Percentiles rank a stretch among this genome's conserved stretches.
Evolutionary conservation across 2,113 vertebrate species (phyloP).

Genomic region (Gambusia affinis): DNA sequence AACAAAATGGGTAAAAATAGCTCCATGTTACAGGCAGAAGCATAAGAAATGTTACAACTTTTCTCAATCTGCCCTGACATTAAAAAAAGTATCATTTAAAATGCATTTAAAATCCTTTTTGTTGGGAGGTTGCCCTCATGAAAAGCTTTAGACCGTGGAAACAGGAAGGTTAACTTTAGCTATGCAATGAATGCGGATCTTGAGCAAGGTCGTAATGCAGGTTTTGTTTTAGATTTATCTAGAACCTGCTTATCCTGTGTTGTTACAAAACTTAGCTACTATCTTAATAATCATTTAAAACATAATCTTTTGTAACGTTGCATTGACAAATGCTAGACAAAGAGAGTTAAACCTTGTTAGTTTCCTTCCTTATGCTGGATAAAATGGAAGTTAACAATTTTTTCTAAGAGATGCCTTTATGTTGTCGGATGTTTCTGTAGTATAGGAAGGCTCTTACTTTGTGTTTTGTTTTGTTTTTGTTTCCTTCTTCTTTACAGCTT

Average conservation of each 20-base stretch:
- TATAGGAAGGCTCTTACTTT: background rate
- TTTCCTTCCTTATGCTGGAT: background rate
- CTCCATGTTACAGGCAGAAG: background rate
- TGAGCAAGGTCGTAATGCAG: background rate
- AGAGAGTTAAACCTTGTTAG: background rate
- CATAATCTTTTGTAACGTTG: background rate
- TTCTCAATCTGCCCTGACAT: background rate
- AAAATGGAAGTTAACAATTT: background rate
- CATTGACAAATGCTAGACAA: background rate
- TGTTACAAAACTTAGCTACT: background rate
- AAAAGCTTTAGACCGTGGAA: background rate
- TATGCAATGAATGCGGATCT: background rate
- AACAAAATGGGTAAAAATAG: too few relatives aligned
- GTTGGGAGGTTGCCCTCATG: rapidly evolving
- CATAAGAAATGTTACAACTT: too few relatives aligned
- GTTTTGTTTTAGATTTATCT: background rate
- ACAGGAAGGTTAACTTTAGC: constrained; percentile 1
- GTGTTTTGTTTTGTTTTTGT: background rate
- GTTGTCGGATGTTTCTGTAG: background rate
- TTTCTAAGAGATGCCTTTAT: background rate
- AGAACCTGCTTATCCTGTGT: constrained; percentile 27
- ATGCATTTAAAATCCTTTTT: background rate
- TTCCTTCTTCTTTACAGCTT: background rate
- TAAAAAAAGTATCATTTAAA: background rate
- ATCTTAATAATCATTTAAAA: background rate